These are phyloP conservation scores for Neoseiulus cucumeris DNA, from an alignment of 1,140 invertebrate species.

Conservation along the genomic window DNA sequence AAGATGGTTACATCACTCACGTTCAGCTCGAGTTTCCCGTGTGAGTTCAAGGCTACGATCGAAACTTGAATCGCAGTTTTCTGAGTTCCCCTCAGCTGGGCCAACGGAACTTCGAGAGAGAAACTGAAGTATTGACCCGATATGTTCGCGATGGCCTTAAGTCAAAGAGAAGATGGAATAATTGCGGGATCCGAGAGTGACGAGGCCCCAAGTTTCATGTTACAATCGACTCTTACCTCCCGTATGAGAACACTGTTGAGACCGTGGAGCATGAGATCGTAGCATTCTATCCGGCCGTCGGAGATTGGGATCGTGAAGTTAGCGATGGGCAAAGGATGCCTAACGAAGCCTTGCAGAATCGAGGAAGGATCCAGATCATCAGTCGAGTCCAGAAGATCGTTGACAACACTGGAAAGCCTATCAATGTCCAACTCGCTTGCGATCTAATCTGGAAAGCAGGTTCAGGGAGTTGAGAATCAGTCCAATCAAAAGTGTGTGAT, in stretches of 20 bases:
- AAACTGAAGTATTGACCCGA: background rate
- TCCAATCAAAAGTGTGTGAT: too few relatives aligned
- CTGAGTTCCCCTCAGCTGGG: background rate
- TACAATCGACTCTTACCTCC: background rate
- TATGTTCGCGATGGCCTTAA: conserved; percentile 2
- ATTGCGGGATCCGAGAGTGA: too few relatives aligned
- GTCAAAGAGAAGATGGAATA: background rate
- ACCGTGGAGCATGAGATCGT: background rate
- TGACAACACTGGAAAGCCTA: background rate
- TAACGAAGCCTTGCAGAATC: background rate
- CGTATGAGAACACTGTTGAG: background rate
- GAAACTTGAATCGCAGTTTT: background rate
- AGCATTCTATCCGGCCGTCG: background rate
- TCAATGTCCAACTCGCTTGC: background rate
- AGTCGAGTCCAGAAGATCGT: background rate
- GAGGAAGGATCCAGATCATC: background rate
- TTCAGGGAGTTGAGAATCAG: too few relatives aligned
- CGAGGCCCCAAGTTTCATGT: too few relatives aligned
- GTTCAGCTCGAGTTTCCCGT: background rate
- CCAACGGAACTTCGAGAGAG: background rate
- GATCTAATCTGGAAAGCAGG: too few relatives aligned
- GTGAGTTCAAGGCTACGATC: background rate
- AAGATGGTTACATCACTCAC: background rate
- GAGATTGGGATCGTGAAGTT: background rate
- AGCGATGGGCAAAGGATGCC: background rate